Base-by-base conservation (phyloP, 2,888 invertebrate genomes). In the Psylliodes chrysocephalus region DNA sequence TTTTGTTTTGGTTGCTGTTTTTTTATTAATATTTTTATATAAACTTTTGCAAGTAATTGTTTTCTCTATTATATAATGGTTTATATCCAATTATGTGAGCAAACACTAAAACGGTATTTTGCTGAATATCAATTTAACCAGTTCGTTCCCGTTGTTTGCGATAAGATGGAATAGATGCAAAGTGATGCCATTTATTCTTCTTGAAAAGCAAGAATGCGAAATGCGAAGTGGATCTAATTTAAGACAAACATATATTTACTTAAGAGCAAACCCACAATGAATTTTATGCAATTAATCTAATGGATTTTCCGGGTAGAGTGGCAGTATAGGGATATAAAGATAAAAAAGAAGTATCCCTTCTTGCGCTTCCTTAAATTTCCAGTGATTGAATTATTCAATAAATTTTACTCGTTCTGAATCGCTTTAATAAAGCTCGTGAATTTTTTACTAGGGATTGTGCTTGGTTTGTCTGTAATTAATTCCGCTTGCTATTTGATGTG, bases 281-380 rank as follows among this genome's bases (percentile, higher is more conserved):
- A 59, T 59, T 59, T 59, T 59, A 59, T 59, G 59, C 59, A 59
- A 59, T 59, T 59, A 59, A 59, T 59, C 59, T 59, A 59, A 59
- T 59, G 59, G 59, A 59, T 59, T 59, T 59, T 59, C 59, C 59
- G 59, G 59, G 59, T 59, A 59, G 49, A 59, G 59, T 59, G 49
- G 59, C 30, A 59, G 59, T 49, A 59, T 59, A 40, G 59, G 59
- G 59, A 59, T 42, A 59, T 59, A 59, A 59, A 49, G 59, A 51
- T 59, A 59, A 59, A 59, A 54, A 59, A 40, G 40, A 49, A 49
- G 49, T 49, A 49, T 49, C 49, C 44, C 15, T 38, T 38, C 25
- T 59, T 40, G 15, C 38, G 59, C 38, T 56, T 47, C 46, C 56
- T 56, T 56, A 56, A 56, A 56, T 47, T 57, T 59, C 35, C 49